A percentile compares a stretch with the other conserved stretches of the same genome.
Conservation (phyloP, 2,113 vertebrate species). For the Cricetomys ansorgei region DNA sequence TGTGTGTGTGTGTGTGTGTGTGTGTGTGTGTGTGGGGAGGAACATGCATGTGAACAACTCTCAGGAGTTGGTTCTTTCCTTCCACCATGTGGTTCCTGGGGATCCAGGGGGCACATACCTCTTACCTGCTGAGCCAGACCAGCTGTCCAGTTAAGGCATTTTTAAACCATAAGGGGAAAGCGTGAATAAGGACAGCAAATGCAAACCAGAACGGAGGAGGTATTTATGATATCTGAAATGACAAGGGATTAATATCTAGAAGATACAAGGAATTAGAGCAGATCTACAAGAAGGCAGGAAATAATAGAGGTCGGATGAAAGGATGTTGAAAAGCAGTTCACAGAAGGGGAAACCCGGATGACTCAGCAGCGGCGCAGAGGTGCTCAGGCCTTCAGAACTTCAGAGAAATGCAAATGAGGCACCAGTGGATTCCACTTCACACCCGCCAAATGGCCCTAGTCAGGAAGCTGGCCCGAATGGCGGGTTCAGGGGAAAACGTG, state of each 20-base stretch:
- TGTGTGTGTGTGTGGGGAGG: neutral
- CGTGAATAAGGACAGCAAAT: neutral
- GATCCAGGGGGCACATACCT: neutral
- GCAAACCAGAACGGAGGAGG: neutral
- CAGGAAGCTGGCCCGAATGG: neutral
- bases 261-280: slow-evolving; percentile 72
- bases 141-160: neutral
- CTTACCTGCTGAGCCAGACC: neutral
- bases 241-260: slow-evolving; percentile 61
- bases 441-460: neutral
- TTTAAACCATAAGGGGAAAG: neutral
- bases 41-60: neutral
- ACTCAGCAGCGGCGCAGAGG: slow-evolving; percentile 61
- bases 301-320: slow-evolving; percentile 67
- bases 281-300: slow-evolving; percentile 79
- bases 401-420: slow-evolving; percentile 79
- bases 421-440: neutral
- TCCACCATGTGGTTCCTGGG: neutral
- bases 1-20: too few species aligned
- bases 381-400: slow-evolving; percentile 56
- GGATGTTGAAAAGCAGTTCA: slow-evolving; percentile 70
- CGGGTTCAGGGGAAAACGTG: neutral
- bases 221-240: neutral
- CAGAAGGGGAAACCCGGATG: slow-evolving; percentile 78
- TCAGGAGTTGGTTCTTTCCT: neutral